Evolutionary conservation across 2,888 invertebrate species (phyloP), one percentile per base, ranked within the genome.

Genomic region (Agrilus mali): DNA sequence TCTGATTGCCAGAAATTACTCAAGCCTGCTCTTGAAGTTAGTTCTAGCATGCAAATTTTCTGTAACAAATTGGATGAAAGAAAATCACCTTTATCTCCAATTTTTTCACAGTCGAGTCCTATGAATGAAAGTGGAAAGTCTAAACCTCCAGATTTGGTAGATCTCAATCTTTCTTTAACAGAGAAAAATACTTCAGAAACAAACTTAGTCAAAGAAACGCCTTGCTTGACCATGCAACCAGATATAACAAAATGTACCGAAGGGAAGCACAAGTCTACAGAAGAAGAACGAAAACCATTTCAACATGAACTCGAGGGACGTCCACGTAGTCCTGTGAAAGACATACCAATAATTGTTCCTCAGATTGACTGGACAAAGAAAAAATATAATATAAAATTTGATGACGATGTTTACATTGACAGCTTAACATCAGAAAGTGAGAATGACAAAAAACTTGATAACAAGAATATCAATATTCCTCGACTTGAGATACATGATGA

Each of bases 1-100:
- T 84, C 87, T 1, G 89, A 90, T 60, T 86, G 88, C 58, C 92
- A 92, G 57, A 90, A 89, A 59, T 68, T 89, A 51, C 64, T 90
- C 34, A 83, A 87, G 62, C 86, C 87, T 8, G 82, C 84, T 0
- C 73, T 77, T 0, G 76, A 77, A 40, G 77, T 80, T 12, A 80
- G 77, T 57, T 74, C 80, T 1, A 74, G 77, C 37, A 81, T 81
- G 79, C 79, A 81, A 59, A 78, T 77, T 4, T 79, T 82, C 62
- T 82, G 43, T 74, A 59, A 53, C 45, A 62, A 61, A 52, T 50
- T 63, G 22, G 56, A 59, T 42, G 64, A 65, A 45, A 46, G 57
- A 14, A 60, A 64, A 7, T 66, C 69, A 6, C 71, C 67, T 8
- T 47, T 65, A 2, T 62, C 64, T 4, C 60, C 65, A 4, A 60